Evolutionary conservation across 2,888 invertebrate species (phyloP).

Genomic region (Nemoura dubitans): DNA sequence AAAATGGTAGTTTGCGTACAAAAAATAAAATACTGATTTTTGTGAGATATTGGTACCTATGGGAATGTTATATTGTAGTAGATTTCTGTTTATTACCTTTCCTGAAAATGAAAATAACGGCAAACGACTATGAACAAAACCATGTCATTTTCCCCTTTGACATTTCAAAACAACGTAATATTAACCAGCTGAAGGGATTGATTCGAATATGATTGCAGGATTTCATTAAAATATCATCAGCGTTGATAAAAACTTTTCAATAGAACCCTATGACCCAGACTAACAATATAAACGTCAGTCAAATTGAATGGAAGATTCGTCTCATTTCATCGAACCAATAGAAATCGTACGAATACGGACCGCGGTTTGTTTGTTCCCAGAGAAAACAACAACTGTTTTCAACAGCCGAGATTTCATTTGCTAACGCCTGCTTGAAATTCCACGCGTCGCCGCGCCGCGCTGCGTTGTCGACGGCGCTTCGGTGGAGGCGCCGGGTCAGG

Average conservation of each 20-base stretch:
- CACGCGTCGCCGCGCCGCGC: no score
- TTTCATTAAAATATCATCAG: background rate
- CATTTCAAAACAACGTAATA: background rate
- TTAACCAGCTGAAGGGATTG: background rate
- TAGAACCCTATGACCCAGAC: background rate
- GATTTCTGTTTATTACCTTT: background rate
- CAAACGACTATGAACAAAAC: background rate
- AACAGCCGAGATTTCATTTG: background rate
- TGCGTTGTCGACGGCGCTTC: background rate
- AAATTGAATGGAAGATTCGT: conserved; percentile 7
- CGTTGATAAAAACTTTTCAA: background rate
- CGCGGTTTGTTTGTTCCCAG: background rate
- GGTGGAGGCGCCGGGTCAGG: background rate
- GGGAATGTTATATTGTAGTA: background rate
- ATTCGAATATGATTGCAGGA: background rate
- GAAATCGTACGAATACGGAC: background rate
- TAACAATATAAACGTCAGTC: background rate
- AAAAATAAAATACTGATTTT: background rate
- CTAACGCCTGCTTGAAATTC: background rate
- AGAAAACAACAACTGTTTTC: background rate
- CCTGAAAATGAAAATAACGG: background rate
- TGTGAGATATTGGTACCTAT: background rate
- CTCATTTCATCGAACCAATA: background rate
- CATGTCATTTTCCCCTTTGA: background rate
- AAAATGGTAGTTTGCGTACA: background rate